Conservation (phyloP, 2,888 invertebrate species). For the Drosophila macrothrix region DNA sequence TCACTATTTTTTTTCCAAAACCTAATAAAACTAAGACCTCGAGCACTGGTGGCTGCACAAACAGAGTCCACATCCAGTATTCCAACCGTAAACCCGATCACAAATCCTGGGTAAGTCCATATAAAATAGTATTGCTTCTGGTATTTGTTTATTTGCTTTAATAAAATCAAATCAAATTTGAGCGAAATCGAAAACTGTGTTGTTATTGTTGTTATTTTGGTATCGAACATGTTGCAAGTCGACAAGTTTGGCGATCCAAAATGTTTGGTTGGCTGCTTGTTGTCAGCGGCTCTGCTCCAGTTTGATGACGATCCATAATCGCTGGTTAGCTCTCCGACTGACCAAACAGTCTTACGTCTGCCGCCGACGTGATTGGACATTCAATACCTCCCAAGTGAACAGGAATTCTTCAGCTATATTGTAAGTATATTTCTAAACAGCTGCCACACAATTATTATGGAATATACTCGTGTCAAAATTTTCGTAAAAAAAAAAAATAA, state of each 20-base stretch:
- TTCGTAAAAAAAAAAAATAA: conserved; percentile 13
- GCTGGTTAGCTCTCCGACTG: conserved; percentile 28
- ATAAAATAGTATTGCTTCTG: neutral
- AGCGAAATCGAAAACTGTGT: conserved; percentile 29
- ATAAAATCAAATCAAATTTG: conserved; percentile 28
- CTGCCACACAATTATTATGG: neutral
- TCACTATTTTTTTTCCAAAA: conserved; percentile 56
- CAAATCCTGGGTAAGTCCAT: conserved; percentile 39
- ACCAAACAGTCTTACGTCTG: conserved; percentile 53
- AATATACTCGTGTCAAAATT: conserved; percentile 14
- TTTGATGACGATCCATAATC: conserved; percentile 56
- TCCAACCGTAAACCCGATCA: neutral
- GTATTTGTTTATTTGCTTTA: conserved; percentile 3
- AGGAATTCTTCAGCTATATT: conserved; percentile 30
- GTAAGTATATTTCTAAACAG: conserved; percentile 25
- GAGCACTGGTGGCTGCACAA: conserved; percentile 37
- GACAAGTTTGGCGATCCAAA: conserved; percentile 48
- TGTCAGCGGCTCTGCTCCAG: conserved; percentile 32
- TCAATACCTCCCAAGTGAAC: conserved; percentile 4
- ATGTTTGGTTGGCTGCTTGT: conserved; percentile 4
- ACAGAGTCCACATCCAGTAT: neutral
- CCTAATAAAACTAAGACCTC: conserved; percentile 19
- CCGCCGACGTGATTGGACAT: conserved; percentile 58
- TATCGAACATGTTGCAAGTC: conserved; percentile 62
- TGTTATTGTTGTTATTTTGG: conserved; percentile 27